These are phyloP conservation scores for Pterocles burchelli DNA, from an alignment of 2,113 vertebrate genomes.

Conservation along the genomic window DNA sequence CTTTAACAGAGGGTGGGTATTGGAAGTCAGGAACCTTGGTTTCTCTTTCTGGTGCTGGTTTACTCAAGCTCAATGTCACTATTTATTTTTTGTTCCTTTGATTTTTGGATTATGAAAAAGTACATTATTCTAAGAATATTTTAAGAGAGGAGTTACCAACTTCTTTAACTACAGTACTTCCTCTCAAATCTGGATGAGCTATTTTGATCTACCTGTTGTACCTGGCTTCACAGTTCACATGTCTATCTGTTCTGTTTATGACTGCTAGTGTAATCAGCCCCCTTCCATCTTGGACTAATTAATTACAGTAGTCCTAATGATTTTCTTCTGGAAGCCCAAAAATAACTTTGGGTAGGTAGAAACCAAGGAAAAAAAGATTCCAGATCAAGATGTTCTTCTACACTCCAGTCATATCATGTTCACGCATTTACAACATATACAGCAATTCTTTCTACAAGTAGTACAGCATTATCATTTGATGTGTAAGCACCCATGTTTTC, in stretches of 20 bases:
- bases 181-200: not conserved
- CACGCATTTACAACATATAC: rapidly evolving
- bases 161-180: not conserved
- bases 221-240: not conserved
- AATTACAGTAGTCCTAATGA: not conserved
- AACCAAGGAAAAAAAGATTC: not conserved
- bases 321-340: not conserved
- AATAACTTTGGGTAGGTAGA: not conserved
- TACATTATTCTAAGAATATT: not conserved
- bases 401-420: not conserved
- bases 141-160: not conserved
- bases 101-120: not conserved
- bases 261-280: not conserved
- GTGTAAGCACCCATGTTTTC: rapidly evolving
- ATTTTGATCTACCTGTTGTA: not conserved
- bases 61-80: not conserved
- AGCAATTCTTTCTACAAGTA: not conserved
- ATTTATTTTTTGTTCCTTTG: not conserved
- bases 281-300: conserved; percentile 10
- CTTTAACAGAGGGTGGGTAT: not conserved
- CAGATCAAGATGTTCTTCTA: not conserved
- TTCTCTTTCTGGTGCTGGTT: not conserved
- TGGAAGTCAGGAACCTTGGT: not conserved
- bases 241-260: not conserved
- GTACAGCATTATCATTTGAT: not conserved